Evolutionary conservation across 2,797 vertebrate genomes (phyloP).

Genomic region (Champsocephalus gunnari): DNA sequence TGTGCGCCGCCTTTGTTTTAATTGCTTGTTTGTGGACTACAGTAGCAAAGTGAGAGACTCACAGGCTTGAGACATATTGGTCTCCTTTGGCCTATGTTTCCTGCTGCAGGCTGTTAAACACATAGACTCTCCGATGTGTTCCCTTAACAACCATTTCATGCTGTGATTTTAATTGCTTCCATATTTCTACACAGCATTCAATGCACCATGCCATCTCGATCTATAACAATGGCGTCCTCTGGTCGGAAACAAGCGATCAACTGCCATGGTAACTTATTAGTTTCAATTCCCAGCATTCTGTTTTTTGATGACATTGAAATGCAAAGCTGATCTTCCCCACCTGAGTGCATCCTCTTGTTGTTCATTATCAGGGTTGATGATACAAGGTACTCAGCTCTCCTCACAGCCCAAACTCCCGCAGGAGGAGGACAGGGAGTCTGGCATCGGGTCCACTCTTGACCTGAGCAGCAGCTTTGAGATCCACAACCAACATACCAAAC

Average conservation of each 20-base stretch:
- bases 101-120: slow-evolving; percentile 68
- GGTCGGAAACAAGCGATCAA: slow-evolving; percentile 36
- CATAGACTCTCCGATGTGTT: slow-evolving; percentile 26
- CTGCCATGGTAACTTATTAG: slow-evolving; percentile 64
- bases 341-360: neutral
- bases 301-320: slow-evolving; percentile 20
- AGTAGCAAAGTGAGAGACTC: slow-evolving; percentile 26
- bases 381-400: slow-evolving; percentile 70
- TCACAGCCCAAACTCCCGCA: slow-evolving; percentile 68
- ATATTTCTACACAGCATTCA: slow-evolving; percentile 43
- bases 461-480: slow-evolving; percentile 79
- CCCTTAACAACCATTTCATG: slow-evolving; percentile 32
- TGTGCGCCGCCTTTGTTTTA: slow-evolving; percentile 46
- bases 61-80: slow-evolving; percentile 11
- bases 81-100: slow-evolving; percentile 43
- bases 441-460: slow-evolving; percentile 81
- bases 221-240: slow-evolving; percentile 68
- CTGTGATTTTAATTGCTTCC: slow-evolving; percentile 58
- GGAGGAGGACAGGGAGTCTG: slow-evolving; percentile 84
- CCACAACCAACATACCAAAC: slow-evolving; percentile 68
- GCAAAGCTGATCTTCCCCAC: neutral
- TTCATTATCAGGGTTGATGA: slow-evolving; percentile 65
- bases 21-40: slow-evolving; percentile 51
- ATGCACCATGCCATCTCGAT: slow-evolving; percentile 69
- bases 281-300: slow-evolving; percentile 11